A percentile compares a stretch with the other conserved stretches of the same genome.
Evolutionary conservation across 2,888 invertebrate species (phyloP).

Genomic region (Drosophila leonis): DNA sequence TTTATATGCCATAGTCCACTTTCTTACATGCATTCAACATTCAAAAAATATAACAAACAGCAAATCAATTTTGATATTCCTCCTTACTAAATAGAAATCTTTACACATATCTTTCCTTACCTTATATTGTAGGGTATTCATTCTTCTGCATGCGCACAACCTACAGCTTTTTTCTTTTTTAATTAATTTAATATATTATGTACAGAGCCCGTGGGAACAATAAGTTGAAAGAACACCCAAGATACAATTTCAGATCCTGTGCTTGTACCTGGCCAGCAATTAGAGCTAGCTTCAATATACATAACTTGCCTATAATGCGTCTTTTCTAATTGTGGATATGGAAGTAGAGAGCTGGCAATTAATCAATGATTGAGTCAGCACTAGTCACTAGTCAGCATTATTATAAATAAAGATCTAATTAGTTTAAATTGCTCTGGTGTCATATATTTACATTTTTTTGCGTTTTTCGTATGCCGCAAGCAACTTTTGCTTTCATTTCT

Average conservation of each 20-base stretch:
- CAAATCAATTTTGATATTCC: no score
- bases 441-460: slow-evolving; percentile 34
- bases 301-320: neutral
- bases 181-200: slow-evolving; percentile 40
- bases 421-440: slow-evolving; percentile 54
- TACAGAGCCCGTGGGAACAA: slow-evolving; percentile 41
- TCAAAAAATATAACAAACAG: no score
- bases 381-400: slow-evolving; percentile 41
- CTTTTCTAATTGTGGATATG: slow-evolving; percentile 3
- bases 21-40: no score
- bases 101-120: neutral
- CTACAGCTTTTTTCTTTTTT: neutral
- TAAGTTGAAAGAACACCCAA: neutral
- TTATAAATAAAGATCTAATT: slow-evolving; percentile 40
- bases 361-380: slow-evolving; percentile 48
- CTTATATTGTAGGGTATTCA: slow-evolving; percentile 12
- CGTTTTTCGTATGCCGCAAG: slow-evolving; percentile 14
- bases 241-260: slow-evolving; percentile 4
- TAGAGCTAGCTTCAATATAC: neutral
- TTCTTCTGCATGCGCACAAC: neutral
- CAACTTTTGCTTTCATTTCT: slow-evolving; percentile 67
- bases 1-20: no score
- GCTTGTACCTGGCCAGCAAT: slow-evolving; percentile 3
- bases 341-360: slow-evolving; percentile 32
- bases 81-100: neutral